Evolutionary conservation across 1,140 invertebrate genomes (phyloP).

Genomic region (Phthorimaea operculella): DNA sequence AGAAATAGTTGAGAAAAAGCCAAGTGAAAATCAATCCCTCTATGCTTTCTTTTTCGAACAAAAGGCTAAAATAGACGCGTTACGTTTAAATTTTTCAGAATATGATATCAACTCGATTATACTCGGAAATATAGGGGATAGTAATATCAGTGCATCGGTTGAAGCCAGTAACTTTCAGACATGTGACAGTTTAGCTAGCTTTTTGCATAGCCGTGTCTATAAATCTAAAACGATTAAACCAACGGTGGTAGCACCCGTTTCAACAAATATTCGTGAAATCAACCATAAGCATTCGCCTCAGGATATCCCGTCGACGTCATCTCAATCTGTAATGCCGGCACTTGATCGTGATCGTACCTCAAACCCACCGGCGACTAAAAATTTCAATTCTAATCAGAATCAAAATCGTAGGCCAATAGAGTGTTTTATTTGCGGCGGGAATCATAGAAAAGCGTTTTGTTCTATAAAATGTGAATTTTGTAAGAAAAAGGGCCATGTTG

Average conservation of each 20-base stretch:
- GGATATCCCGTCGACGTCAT: too few relatives aligned
- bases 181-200: slow-evolving; percentile 13
- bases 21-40: slow-evolving; percentile 15
- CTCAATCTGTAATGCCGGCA: too few relatives aligned
- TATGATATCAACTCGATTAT: slow-evolving; percentile 21
- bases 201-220: slow-evolving; percentile 13
- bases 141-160: slow-evolving; percentile 12
- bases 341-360: too few relatives aligned
- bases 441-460: neutral
- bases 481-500: slow-evolving; percentile 1
- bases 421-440: neutral
- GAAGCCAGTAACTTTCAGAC: slow-evolving; percentile 17
- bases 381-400: neutral
- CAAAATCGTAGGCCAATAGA: neutral
- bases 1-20: slow-evolving; percentile 16
- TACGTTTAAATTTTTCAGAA: slow-evolving; percentile 12
- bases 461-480: slow-evolving; percentile 1
- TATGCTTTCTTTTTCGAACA: slow-evolving; percentile 15
- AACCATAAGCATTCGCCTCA: too few relatives aligned
- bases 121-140: slow-evolving; percentile 18
- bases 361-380: too few relatives aligned
- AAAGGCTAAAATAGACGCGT: slow-evolving; percentile 6
- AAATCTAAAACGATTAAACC: neutral
- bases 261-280: too few relatives aligned
- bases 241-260: too few relatives aligned